Base-by-base conservation (phyloP, 2,888 invertebrate genomes). In the Dryococelus australis region DNA sequence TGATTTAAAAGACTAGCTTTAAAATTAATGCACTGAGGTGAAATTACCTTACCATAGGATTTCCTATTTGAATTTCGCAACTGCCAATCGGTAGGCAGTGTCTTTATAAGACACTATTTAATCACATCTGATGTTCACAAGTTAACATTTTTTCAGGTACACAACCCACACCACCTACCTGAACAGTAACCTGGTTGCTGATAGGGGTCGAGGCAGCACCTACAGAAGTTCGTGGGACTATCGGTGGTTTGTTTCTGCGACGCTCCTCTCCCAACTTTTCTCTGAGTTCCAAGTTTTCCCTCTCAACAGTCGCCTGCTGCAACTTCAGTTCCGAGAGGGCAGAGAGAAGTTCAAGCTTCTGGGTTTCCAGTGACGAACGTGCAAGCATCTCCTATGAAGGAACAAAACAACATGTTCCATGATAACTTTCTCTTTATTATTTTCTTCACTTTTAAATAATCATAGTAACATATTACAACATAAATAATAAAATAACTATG, bases 261-360 rank as follows among this genome's bases (percentile, higher is more conserved):
- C 90, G 88, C 87, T 91, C 90, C 85, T 91, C 90, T 9, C 65
- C 83, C 26, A 87, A 86, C 6, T 90, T 89, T 20, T 91, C 93
- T 89, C 96, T 94, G 86, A 98, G 94, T 90, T 98, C 97, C 86
- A 96, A 91, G 91, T 98, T 96, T 90, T 99, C 98, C 88, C 97
- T 95, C 92, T 99, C 99, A 86, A 98, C 94, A 65, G 97, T 96
- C 9, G 97, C 96, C 89, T 97, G 96, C 90, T 97, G 96, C 88
- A 98, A 93, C 91, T 99, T 97, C 90, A 99, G 94, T 92, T 98
- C 98, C 88, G 98, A 98, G 90, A 99, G 94, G 90, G 99, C 98
- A 80, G 98, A 97, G 93, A 99, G 94, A 89, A 99, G 93, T 92
- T 99, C 99, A 90, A 99, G 93, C 93, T 99, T 98, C 93, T 98